phyloP scores from a whole-genome alignment of 1,140 invertebrate species.

The Wasmannia auropunctata region DNA sequence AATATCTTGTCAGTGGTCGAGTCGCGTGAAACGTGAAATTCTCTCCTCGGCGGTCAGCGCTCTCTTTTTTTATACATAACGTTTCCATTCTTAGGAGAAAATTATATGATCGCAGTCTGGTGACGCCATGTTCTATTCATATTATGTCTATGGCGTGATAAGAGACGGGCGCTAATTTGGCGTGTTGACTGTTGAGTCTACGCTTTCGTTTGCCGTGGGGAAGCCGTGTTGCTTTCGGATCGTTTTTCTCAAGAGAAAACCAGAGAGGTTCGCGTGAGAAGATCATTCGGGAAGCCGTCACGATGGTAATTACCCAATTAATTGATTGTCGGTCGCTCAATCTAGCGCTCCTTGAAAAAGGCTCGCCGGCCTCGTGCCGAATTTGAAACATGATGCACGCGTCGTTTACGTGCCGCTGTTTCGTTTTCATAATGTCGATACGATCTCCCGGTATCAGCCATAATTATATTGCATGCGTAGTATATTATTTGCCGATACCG shows the following conservation, averaged over 20 bases:
- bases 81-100: neutral
- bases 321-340: neutral
- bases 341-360: neutral
- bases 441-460: neutral
- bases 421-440: slow-evolving; percentile 1
- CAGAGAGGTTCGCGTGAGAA: neutral
- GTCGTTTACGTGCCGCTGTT: neutral
- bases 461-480: neutral
- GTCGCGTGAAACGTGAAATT: no score
- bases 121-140: neutral
- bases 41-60: no score
- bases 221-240: neutral
- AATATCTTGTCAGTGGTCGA: no score
- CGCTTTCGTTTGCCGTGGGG: neutral
- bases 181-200: neutral
- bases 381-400: no score
- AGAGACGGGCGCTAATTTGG: slow-evolving; percentile 31
- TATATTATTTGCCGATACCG: neutral
- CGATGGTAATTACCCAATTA: slow-evolving; percentile 32
- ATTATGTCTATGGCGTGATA: neutral
- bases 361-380: neutral
- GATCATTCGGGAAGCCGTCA: neutral
- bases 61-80: no score
- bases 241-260: neutral
- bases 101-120: neutral